These are phyloP conservation scores for Miichthys miiuy DNA, from an alignment of 2,797 vertebrate genomes.

Conservation along the genomic window DNA sequence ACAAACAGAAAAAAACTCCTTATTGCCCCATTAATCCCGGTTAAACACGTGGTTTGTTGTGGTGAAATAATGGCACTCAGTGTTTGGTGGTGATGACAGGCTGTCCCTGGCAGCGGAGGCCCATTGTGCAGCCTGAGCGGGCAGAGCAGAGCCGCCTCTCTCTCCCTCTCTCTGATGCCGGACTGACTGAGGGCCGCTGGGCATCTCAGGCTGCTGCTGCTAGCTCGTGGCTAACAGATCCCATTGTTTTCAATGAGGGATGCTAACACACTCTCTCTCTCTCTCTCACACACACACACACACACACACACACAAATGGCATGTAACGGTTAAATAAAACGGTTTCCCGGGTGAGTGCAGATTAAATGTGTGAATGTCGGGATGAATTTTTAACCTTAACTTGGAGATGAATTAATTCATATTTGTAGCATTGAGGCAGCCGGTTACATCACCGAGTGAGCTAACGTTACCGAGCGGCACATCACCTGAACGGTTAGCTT, in stretches of 20 bases:
- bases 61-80: conserved; percentile 9
- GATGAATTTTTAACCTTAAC: neutral
- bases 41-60: neutral
- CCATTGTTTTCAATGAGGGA: conserved; percentile 61
- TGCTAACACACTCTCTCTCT: conserved; percentile 24
- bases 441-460: conserved; percentile 13
- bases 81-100: conserved; percentile 6
- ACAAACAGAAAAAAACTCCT: neutral
- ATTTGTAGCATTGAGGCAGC: neutral
- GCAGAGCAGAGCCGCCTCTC: conserved; percentile 19
- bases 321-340: neutral
- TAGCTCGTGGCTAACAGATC: conserved; percentile 69
- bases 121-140: conserved; percentile 25
- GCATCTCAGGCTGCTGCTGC: conserved; percentile 37
- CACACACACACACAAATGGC: neutral
- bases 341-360: neutral
- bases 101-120: conserved; percentile 42
- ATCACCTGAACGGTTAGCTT: conserved; percentile 13
- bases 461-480: neutral
- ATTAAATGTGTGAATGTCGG: neutral
- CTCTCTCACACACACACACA: neutral
- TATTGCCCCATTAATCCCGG: neutral
- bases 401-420: rapidly evolving
- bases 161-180: conserved; percentile 6
- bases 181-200: conserved; percentile 54